These are phyloP conservation scores for Python bivittatus DNA, from an alignment of 2,113 vertebrate genomes.

Conservation along the genomic window DNA sequence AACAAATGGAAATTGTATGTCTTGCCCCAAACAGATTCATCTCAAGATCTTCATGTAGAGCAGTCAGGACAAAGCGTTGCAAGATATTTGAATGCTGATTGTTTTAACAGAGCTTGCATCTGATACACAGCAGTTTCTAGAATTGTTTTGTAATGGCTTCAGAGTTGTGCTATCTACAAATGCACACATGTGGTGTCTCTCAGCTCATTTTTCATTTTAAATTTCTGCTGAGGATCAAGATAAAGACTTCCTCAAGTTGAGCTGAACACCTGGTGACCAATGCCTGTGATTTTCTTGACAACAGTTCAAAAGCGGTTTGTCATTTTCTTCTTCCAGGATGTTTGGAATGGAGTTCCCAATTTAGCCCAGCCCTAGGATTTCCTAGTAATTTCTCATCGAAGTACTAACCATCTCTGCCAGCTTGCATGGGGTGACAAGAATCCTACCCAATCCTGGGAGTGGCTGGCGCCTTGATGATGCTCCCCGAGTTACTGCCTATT, in stretches of 20 bases:
- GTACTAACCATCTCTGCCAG: too few species aligned
- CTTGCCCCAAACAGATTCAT: not conserved
- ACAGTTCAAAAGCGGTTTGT: too few species aligned
- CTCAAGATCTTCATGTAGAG: not conserved
- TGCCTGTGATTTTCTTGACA: too few species aligned
- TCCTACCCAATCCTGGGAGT: too few species aligned
- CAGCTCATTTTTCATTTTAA: not conserved
- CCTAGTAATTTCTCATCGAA: too few species aligned
- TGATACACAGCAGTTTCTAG: not conserved
- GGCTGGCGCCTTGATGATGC: too few species aligned
- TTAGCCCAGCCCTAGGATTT: too few species aligned
- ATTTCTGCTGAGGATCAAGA: not conserved
- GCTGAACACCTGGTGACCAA: not conserved
- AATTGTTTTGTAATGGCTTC: not conserved
- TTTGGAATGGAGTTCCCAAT: too few species aligned
- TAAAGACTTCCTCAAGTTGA: not conserved
- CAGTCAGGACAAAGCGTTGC: not conserved
- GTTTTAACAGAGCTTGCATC: not conserved
- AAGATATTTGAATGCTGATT: not conserved
- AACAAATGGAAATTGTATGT: not conserved
- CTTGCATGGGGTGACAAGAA: too few species aligned
- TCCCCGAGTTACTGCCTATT: too few species aligned
- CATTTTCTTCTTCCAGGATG: too few species aligned
- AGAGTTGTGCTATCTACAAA: not conserved
- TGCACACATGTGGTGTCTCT: not conserved